Evolutionary conservation across 2,888 invertebrate species (phyloP).

Genomic region (Tanytarsus gracilentus): DNA sequence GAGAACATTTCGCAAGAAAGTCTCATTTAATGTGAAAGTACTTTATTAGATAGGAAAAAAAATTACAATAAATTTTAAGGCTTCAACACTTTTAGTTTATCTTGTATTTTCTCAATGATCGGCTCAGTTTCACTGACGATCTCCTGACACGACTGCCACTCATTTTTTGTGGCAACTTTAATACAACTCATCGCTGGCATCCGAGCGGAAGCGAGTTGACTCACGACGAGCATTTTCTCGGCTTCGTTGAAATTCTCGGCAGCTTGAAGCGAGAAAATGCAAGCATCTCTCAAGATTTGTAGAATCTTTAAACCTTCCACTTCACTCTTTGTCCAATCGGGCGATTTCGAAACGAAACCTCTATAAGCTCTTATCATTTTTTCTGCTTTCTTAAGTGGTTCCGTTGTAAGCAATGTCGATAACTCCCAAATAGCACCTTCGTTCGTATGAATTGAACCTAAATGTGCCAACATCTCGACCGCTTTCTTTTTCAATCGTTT

Average conservation of each 20-base stretch:
- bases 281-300: slow-evolving; percentile 48
- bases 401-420: slow-evolving; percentile 62
- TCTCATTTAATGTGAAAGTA: too few species aligned
- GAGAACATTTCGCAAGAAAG: too few species aligned
- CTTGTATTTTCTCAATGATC: too few species aligned
- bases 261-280: slow-evolving; percentile 48
- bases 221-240: slow-evolving; percentile 47
- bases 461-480: slow-evolving; percentile 38
- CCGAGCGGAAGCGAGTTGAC: slow-evolving; percentile 51
- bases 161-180: slow-evolving; percentile 7
- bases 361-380: slow-evolving; percentile 69
- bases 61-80: too few species aligned
- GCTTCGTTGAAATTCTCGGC: slow-evolving; percentile 44
- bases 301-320: background rate
- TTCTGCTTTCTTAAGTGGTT: slow-evolving; percentile 53
- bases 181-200: slow-evolving; percentile 36
- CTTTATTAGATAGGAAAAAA: too few species aligned
- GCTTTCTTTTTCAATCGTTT: slow-evolving; percentile 38
- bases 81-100: too few species aligned
- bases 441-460: slow-evolving; percentile 47
- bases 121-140: too few species aligned
- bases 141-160: slow-evolving; percentile 4
- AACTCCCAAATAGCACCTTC: slow-evolving; percentile 72
- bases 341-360: slow-evolving; percentile 51
- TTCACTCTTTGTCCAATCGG: slow-evolving; percentile 47